These are phyloP conservation scores for Anadara kagoshimensis DNA, from an alignment of 1,140 invertebrate genomes.

Conservation along the genomic window DNA sequence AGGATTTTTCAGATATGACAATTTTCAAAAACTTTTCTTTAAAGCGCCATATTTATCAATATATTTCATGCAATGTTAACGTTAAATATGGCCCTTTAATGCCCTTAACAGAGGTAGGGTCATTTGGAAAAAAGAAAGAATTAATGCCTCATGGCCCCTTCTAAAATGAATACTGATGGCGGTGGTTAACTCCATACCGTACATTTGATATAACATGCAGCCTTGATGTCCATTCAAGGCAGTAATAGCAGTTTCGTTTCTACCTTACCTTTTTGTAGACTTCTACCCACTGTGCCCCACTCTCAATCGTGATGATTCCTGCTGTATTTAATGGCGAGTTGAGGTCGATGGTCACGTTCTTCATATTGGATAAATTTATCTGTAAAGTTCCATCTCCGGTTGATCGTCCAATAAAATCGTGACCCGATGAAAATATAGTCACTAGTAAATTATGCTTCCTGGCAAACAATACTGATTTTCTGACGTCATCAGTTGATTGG, in stretches of 20 bases:
- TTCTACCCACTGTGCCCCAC: conserved; percentile 43
- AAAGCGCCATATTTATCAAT: too few species aligned
- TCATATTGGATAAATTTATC: conserved; percentile 18
- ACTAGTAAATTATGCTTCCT: conserved; percentile 43
- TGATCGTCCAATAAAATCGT: conserved; percentile 52
- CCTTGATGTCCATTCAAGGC: conserved; percentile 1
- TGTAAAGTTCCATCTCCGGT: conserved; percentile 40
- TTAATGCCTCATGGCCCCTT: not conserved
- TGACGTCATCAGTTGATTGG: conserved; percentile 34
- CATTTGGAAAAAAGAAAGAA: too few species aligned
- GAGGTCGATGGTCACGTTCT: conserved; percentile 4
- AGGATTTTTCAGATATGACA: too few species aligned
- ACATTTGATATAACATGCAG: conserved; percentile 1
- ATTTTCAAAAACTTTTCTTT: too few species aligned
- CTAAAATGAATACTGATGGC: too few species aligned
- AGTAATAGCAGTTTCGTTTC: not conserved
- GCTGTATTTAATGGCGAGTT: conserved; percentile 12
- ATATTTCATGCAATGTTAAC: too few species aligned
- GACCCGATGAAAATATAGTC: conserved; percentile 48
- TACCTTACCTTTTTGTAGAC: conserved; percentile 42
- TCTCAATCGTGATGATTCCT: conserved; percentile 42
- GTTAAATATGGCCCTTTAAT: too few species aligned
- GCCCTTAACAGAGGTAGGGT: too few species aligned
- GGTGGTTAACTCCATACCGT: too few species aligned
- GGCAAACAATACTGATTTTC: conserved; percentile 42